Evolutionary conservation across 2,888 invertebrate genomes (phyloP).

Genomic region (Sminthurinus aureus): DNA sequence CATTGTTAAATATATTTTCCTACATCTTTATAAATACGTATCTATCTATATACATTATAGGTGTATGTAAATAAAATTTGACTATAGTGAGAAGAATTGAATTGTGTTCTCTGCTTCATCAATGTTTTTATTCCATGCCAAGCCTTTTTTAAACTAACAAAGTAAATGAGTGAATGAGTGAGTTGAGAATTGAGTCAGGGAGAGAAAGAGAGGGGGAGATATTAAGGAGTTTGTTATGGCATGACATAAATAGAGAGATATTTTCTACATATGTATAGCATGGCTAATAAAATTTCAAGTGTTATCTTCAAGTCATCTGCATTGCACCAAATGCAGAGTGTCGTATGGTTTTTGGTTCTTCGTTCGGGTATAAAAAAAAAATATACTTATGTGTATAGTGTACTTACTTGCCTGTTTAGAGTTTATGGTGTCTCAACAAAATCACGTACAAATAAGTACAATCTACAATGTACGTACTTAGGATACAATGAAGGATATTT

Average conservation of each 20-base stretch:
- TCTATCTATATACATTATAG: background rate
- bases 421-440: background rate
- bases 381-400: background rate
- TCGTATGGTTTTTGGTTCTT: background rate
- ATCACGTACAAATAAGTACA: background rate
- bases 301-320: conserved; percentile 11
- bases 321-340: conserved; percentile 14
- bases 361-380: background rate
- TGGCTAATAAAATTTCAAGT: background rate
- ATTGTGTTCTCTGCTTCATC: background rate
- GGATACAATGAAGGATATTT: too few species aligned
- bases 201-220: background rate
- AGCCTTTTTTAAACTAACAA: background rate
- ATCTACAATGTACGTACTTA: background rate
- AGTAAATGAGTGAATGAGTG: too few species aligned
- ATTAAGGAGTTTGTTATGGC: background rate
- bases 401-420: background rate
- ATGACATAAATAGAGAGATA: background rate
- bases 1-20: background rate
- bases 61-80: too few species aligned
- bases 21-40: background rate
- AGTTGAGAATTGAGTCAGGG: too few species aligned
- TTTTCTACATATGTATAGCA: background rate
- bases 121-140: background rate
- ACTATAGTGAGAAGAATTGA: background rate